Evolutionary conservation across 2,797 vertebrate species (phyloP), one percentile per base, ranked within the genome.

Genomic region (Glyptemys insculpta): DNA sequence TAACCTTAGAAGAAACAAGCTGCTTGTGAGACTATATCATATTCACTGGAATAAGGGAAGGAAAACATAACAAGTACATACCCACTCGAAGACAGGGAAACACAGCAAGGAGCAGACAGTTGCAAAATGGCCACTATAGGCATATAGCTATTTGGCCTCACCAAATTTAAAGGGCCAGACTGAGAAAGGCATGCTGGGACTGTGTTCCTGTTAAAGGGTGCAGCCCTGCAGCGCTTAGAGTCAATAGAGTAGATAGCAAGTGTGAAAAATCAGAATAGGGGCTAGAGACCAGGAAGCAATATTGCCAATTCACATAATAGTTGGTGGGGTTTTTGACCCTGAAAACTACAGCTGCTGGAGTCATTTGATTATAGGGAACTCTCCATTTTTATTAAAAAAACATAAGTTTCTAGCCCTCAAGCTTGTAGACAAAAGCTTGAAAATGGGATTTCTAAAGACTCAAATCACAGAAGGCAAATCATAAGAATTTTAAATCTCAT

Each of bases 91-190:
- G 85, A 57, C 93, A 84, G 41, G 54, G 89, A 96, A 68, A 81
- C 62, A 86, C 86, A 1, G 1, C 80, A 94, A 96, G 81, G 89
- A 95, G 56, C 79, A 91, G 10, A 27, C 81, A 83, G 92, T 88
- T 95, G 91, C 90, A 94, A 92, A 97, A 94, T 94, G 31, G 96
- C 78, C 93, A 94, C 95, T 97, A 94, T 96, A 96, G 91, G 93
- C 92, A 76, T 95, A 94, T 83, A 91, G 72, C 86, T 94, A 47
- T 57, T 87, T 86, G 87, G 83, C 12, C 34, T 94, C 49, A 88
- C 94, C 89, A 95, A 94, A 91, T 97, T 96, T 96, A 96, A 95
- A 94, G 57, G 79, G 41, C 57, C 65, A 94, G 84, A 62, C 50
- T 21, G 88, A 91, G 79, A 88, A 96, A 80, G 65, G 37, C 92